Conservation (phyloP, 2,888 invertebrate species). For the Didymodactylos carnosus region DNA sequence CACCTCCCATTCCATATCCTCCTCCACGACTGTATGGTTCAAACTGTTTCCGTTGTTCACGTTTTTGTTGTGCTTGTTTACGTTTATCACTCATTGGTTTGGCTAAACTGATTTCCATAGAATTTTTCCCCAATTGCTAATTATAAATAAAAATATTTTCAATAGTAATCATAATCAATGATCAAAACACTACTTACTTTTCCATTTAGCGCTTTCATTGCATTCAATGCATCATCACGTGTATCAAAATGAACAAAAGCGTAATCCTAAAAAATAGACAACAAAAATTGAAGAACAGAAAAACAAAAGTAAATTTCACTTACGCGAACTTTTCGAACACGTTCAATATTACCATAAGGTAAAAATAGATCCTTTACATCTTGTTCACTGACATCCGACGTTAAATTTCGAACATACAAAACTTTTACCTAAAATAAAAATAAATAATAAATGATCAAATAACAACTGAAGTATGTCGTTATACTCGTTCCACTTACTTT, state of each 20-base stretch:
- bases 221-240: slow-evolving; percentile 78
- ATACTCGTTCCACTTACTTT: too few relatives aligned
- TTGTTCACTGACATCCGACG: slow-evolving; percentile 87
- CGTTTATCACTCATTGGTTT: slow-evolving; percentile 98
- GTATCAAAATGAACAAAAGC: slow-evolving; percentile 98
- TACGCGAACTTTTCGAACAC: slow-evolving; percentile 50
- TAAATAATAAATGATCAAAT: too few relatives aligned
- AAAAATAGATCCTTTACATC: slow-evolving; percentile 82
- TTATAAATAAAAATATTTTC: not conserved
- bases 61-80: slow-evolving; percentile 39
- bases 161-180: too few relatives aligned
- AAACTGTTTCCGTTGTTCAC: not conserved
- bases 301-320: too few relatives aligned
- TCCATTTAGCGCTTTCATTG: slow-evolving; percentile 37
- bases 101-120: slow-evolving; percentile 84
- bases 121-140: slow-evolving; percentile 24
- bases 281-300: too few relatives aligned
- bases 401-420: slow-evolving; percentile 86
- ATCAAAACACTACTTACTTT: not conserved
- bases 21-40: not conserved
- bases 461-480: too few relatives aligned
- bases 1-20: not conserved
- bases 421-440: too few relatives aligned
- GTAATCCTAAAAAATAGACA: too few relatives aligned
- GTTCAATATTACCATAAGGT: slow-evolving; percentile 76